Base-by-base conservation (phyloP, 1,140 invertebrate genomes). In the Camponotus vicinus region DNA sequence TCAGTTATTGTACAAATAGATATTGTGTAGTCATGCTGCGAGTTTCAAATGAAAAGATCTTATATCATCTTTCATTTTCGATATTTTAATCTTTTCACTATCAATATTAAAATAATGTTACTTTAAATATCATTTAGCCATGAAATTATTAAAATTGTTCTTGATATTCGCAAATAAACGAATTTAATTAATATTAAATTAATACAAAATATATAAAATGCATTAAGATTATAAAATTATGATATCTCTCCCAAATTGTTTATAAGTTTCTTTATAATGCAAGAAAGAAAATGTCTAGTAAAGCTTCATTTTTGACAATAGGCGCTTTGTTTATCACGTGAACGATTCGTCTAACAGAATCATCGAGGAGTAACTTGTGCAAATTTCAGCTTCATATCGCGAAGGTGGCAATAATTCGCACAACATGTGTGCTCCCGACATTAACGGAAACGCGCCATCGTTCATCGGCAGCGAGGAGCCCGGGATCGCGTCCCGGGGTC, bases 391-490 rank as follows among this genome's bases (percentile, higher is more conserved):
- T 78, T 77, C 78, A 83, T 89, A 86, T 89, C 75, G 71, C 70
- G 40, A 67, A 89, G 86, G 77, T 86, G 85, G 79, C 79, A 87
- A 89, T 89, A 89, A 90, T 87, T 89, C 85, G 67, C 73, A 52
- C 57, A 71, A 55, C 88, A 27, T 27, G 87, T 78, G 77, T 64
- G 78, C 73, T 83, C 59, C 71, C 73, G 78, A 89, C 89, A 71
- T 78, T 90, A 89, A 87, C 88, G 89, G 69, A 86, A 75, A 73
- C 71, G 77, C 59, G 71, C 88, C 77, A 89, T 89, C 88, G 84
- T 55, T 73, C 78, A 83, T 82, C 82, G 64, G 32, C 59, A 75
- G 63, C 45, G 40, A 71, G 83, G 45, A 73, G 69, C 78, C 59
- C 70, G 67, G 75, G 79, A 85, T 87, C 75, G 61, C 69, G 88